Evolutionary conservation across 2,113 vertebrate species (phyloP), one percentile per base, ranked within the genome.

Genomic region (Isurus oxyrinchus): DNA sequence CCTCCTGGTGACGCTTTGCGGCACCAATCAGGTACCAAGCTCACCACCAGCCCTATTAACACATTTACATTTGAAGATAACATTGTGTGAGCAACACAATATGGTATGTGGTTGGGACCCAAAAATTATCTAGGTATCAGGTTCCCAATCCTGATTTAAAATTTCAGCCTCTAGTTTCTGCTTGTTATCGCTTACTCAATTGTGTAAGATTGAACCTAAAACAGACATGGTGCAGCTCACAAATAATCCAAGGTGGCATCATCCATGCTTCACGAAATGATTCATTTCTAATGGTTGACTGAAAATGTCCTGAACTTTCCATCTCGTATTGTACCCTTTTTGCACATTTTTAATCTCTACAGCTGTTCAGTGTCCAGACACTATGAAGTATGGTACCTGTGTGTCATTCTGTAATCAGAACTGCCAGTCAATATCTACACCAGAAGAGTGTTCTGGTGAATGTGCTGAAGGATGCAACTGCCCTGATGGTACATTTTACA

Each of bases 391-490:
- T 27, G 99, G 98, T 96, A 98, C 98, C 40, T 99, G 99, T 67
- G 98, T 99, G 96, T 98, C 98, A 79, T 98, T 97, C 27, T 99
- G 99, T 97, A 98, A 98, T 96, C 98, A 97, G 16, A 98, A 98
- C 13, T 99, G 99, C 98, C 98, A 98, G 94, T 97, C 98, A 5
- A 97, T 99, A 66, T 98, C 98, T 3, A 44, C 97, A 96, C 97
- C 98, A 31, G 98, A 98, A 96, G 97, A 96, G 87, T 99, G 99
- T 97, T 98, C 97, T 72, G 97, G 97, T 94, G 98, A 98, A 49
- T 99, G 99, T 97, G 98, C 98, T 96, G 99, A 99, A 97, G 99
- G 99, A 90, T 99, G 99, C 87, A 98, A 98, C 96, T 99, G 99
- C 97, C 99, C 99, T 0, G 96, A 96, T 40, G 98, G 98, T 96